Base-by-base conservation (phyloP, 2,797 vertebrate genomes). In the Artibeus jamaicensis region DNA sequence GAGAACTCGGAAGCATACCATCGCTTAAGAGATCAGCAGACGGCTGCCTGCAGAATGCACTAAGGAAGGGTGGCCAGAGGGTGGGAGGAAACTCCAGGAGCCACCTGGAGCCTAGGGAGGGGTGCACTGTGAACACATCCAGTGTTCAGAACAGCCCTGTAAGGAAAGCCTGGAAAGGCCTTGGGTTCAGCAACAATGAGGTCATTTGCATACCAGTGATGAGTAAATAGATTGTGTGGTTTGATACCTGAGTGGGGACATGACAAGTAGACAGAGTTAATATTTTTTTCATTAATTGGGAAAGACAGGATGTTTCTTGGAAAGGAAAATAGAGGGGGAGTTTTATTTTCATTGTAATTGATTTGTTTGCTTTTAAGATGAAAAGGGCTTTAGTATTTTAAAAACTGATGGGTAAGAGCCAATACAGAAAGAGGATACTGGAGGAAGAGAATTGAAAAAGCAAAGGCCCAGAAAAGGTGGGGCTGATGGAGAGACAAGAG, bases 341-440 rank as follows among this genome's bases (percentile, higher is more conserved):
- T 16, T 91, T 91, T 86, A 34, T 83, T 95, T 88, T 88, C 73
- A 78, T n/a, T 77, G n/a, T 83, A 57, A 46, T 74, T 92, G 24
- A n/a, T 62, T 90, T 74, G n/a, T 85, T 91, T 74, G 22, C 79
- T 93, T 94, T 90, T 77, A 48, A 82, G 39, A 14, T 93, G 65
- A 21, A 78, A 92, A 79, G 2, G 46, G 78, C 21, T 39, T 55
- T 24, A 55, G 10, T 84, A 29, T 93, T 86, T 94, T 78, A 91
- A 82, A 76, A 94, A 79, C 11, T n/a, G 14, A 19, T n/a, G 70
- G 46, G 67, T 87, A 74, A 92, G 9, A 48, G 57, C 24, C 29
- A 78, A 34, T 8, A 32, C 24, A 93, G 24, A 89, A 22, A 24
- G 22, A 71, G 32, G 62, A 77, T 21, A 44, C 1, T 84, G 76